Evolutionary conservation across 2,888 invertebrate species (phyloP), one percentile per base, ranked within the genome.

Genomic region (Periphyllus acericola): DNA sequence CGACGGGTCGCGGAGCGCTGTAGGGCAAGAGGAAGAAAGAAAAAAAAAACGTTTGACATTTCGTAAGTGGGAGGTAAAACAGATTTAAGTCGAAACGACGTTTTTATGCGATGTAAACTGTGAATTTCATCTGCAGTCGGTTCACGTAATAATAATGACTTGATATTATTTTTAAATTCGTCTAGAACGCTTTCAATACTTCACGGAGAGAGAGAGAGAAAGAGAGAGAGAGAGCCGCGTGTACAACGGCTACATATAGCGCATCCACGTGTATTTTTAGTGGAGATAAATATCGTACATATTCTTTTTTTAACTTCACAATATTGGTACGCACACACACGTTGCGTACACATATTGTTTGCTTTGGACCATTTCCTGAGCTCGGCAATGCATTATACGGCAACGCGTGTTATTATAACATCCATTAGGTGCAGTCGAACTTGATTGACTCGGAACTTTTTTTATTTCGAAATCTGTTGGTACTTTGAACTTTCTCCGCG

Each of bases 101-200:
- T 72, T 72, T 72, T 55, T 83, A 81, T 34, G 40, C 68, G 68
- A 29, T 32, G 52, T 74, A 55, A 72, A 6, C 68, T 11, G 68
- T 40, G 34, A 29, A 29, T 17, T 83, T 36, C 9, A 34, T 25
- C 17, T 40, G 81, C n/a, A 40, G 55, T n/a, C 3, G 83, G 72
- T 83, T 55, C 17, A 8, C 19, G 36, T 72, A 46, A 60, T 75
- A 60, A 55, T 83, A 60, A 83, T 25, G 74, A 83, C 74, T 29
- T 40, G 21, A 40, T 36, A 60, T 83, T 83, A 83, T 83, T 83
- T 83, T 75, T 40, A 83, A 60, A 66, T 75, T 40, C 32, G 25
- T 60, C 60, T 29, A 40, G 75, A 83, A 60, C 21, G 25, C 21
- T 36, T 83, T 83, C 83, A 21, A 83, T 74, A 72, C 52, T 6